phyloP scores from a whole-genome alignment of 2,797 vertebrate genomes.

The Kryptopterus vitreolus region DNA sequence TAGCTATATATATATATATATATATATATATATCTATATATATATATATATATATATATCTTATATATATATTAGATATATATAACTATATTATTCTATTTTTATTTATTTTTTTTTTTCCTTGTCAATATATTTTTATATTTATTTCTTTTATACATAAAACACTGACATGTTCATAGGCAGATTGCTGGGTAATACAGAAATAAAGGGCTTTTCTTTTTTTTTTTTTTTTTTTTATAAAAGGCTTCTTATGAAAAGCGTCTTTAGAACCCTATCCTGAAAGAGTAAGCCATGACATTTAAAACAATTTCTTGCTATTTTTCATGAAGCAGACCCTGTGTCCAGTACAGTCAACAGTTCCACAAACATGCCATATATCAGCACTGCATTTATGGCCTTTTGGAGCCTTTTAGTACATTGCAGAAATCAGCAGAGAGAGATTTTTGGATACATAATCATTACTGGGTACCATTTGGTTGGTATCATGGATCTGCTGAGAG shows the following conservation, averaged over 20 bases:
- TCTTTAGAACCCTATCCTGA: constrained; percentile 16
- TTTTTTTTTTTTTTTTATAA: too few species aligned
- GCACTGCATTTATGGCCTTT: constrained; percentile 52
- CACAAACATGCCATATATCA: constrained; percentile 58
- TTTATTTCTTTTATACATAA: background rate
- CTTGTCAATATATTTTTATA: background rate
- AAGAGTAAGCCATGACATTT: constrained; percentile 56
- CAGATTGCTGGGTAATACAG: background rate
- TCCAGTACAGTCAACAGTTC: constrained; percentile 34
- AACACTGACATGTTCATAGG: background rate
- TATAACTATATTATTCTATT: too few species aligned
- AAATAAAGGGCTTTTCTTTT: background rate
- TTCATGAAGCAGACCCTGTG: constrained; percentile 57
- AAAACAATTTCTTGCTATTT: constrained; percentile 55
- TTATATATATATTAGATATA: too few species aligned
- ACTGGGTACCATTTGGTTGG: constrained; percentile 60
- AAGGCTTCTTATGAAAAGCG: background rate
- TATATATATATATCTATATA: too few species aligned
- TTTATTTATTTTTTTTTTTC: too few species aligned
- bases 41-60: too few species aligned
- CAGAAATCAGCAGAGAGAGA: constrained; percentile 65
- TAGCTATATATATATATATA: too few species aligned
- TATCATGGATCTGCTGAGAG: background rate
- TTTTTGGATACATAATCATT: constrained; percentile 73
- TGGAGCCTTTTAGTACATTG: constrained; percentile 26